Percentiles rank a stretch among this genome's conserved stretches.
These are phyloP conservation scores for Cephus nigrinus DNA, from an alignment of 2,888 invertebrate species.

Conservation along the genomic window DNA sequence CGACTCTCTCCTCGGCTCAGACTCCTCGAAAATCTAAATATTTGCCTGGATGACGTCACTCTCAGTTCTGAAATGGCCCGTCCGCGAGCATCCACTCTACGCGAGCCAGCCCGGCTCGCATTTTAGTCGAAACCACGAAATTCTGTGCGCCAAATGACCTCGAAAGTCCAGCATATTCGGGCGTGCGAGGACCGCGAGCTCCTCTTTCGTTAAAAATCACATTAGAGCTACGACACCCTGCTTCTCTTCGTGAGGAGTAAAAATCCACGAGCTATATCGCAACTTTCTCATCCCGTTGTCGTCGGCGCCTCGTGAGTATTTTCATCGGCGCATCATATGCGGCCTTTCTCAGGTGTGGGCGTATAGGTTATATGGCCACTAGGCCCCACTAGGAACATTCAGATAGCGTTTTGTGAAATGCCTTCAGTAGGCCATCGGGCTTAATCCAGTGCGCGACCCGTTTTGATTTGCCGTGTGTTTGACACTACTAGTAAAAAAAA, in stretches of 20 bases:
- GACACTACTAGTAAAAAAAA: not conserved
- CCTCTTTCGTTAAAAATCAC: conserved; percentile 12
- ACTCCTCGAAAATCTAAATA: conserved; percentile 20
- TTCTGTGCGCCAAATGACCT: conserved; percentile 14
- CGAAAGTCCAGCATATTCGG: conserved; percentile 25
- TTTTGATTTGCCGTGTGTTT: not conserved
- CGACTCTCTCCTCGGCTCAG: conserved; percentile 22
- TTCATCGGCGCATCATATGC: conserved; percentile 23
- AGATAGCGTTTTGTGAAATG: not conserved
- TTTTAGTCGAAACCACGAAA: conserved; percentile 1
- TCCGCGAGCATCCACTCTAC: conserved; percentile 13
- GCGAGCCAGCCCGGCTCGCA: conserved; percentile 12
- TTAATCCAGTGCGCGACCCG: not conserved
- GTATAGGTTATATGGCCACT: conserved; percentile 28
- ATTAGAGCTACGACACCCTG: conserved; percentile 21
- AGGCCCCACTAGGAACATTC: not conserved
- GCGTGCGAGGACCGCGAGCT: conserved; percentile 4
- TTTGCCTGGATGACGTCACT: conserved; percentile 22
- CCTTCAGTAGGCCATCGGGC: conserved; percentile 8
- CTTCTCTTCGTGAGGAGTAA: conserved; percentile 3
- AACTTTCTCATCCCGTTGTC: conserved; percentile 3
- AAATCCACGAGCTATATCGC: not conserved
- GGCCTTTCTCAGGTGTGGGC: conserved; percentile 28
- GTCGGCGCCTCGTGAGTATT: conserved; percentile 21
- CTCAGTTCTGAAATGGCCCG: conserved; percentile 22